Evolutionary conservation across 2,888 invertebrate genomes (phyloP).

Genomic region (Cephus nigrinus): DNA sequence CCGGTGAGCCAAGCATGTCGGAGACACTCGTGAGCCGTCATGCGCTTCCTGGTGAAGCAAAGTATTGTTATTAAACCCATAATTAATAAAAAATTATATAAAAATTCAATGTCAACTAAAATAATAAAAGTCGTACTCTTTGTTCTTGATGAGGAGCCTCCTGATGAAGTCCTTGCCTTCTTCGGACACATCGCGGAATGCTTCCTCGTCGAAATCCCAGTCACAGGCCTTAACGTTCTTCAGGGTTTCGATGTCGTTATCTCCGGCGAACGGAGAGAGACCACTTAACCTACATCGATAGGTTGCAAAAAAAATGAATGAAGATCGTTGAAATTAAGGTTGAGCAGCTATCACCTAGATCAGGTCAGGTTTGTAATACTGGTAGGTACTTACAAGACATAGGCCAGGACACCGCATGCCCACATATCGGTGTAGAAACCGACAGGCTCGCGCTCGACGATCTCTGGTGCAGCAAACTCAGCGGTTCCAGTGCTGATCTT

Average conservation of each 20-base stretch:
- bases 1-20: constrained; percentile 96
- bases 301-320: constrained; percentile 12
- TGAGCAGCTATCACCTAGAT: neutral
- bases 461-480: constrained; percentile 99
- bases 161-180: constrained; percentile 99
- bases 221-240: constrained; percentile 99
- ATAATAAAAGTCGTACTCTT: constrained; percentile 77
- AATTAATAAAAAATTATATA: neutral
- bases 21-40: constrained; percentile 98
- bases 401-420: constrained; percentile 98
- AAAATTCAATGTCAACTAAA: neutral
- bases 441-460: constrained; percentile 97
- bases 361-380: neutral
- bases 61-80: neutral
- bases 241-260: constrained; percentile 97
- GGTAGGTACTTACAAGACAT: constrained; percentile 86
- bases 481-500: constrained; percentile 99
- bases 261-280: constrained; percentile 98
- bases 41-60: constrained; percentile 79
- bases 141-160: constrained; percentile 89
- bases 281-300: constrained; percentile 82
- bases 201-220: constrained; percentile 98
- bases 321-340: neutral
- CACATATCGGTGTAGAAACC: constrained; percentile 99
- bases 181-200: constrained; percentile 93